These are phyloP conservation scores for Cepaea hortensis DNA, from an alignment of 2,888 invertebrate genomes.

Conservation along the genomic window DNA sequence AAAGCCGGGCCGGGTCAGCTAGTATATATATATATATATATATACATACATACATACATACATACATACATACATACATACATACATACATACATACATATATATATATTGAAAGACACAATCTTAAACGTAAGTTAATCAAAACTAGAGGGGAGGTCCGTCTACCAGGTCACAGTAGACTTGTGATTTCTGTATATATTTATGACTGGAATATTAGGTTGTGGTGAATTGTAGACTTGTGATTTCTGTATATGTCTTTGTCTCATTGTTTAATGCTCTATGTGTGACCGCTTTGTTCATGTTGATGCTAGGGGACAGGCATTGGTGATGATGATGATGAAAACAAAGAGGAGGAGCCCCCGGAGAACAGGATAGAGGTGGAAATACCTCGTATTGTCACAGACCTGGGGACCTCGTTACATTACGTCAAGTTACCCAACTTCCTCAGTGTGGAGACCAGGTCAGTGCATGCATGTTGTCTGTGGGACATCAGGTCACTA, in stretches of 20 bases:
- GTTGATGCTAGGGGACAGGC: slow-evolving; percentile 2
- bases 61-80: no score
- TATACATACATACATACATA: no score
- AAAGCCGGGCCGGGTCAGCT: no score
- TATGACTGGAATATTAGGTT: no score
- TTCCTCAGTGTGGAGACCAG: slow-evolving; percentile 96
- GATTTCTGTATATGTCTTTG: background rate
- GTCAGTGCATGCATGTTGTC: slow-evolving; percentile 56
- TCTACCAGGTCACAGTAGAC: no score
- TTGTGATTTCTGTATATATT: no score
- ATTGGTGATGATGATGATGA: slow-evolving; percentile 82
- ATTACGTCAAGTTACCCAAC: slow-evolving; percentile 97
- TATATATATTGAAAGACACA: no score
- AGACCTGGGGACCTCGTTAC: slow-evolving; percentile 86
- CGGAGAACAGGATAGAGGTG: slow-evolving; percentile 96
- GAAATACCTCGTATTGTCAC: slow-evolving; percentile 96
- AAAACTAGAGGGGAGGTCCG: no score
- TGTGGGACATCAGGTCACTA: background rate
- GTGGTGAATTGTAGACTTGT: background rate
- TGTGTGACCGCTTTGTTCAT: background rate
- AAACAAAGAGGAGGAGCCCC: slow-evolving; percentile 84
- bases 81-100: no score
- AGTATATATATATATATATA: no score
- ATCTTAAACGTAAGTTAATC: no score
- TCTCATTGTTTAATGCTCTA: background rate